Percentiles rank a stretch among this genome's conserved stretches.
phyloP scores from a whole-genome alignment of 2,113 vertebrate species.

The Pseudonaja textilis region DNA sequence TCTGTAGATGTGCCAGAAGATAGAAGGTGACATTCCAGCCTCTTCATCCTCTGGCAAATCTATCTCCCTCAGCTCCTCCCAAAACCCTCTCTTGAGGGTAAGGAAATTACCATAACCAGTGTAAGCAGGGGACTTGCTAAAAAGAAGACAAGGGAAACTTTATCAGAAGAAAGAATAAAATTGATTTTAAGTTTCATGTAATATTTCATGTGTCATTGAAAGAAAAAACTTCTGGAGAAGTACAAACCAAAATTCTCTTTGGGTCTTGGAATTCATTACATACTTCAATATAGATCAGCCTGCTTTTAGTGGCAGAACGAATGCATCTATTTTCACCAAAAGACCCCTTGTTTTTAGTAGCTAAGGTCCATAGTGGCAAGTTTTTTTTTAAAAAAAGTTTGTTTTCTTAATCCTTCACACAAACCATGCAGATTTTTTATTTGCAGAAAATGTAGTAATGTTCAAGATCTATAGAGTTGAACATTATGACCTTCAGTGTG shows the following conservation, averaged over 20 bases:
- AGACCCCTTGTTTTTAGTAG: not conserved
- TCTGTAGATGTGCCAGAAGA: not conserved
- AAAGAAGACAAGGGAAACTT: not conserved
- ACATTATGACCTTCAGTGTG: constrained; percentile 18
- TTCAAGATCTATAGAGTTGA: constrained; percentile 11
- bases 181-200: not conserved
- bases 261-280: not conserved
- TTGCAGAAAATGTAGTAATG: constrained; percentile 19
- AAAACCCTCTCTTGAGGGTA: not conserved
- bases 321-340: not conserved
- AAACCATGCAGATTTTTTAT: constrained; percentile 9
- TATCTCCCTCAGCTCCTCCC: not conserved
- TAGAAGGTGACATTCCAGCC: not conserved
- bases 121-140: not conserved
- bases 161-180: not conserved
- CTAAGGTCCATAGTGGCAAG: constrained; percentile 18
- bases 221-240: not conserved
- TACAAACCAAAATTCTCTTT: not conserved
- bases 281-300: not conserved
- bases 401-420: constrained; percentile 19
- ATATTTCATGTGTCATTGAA: not conserved
- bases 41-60: not conserved
- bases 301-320: not conserved
- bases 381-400: constrained; percentile 40
- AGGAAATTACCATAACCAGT: not conserved